Conservation (phyloP, 2,797 vertebrate genomes). For the Acipenser ruthenus region DNA sequence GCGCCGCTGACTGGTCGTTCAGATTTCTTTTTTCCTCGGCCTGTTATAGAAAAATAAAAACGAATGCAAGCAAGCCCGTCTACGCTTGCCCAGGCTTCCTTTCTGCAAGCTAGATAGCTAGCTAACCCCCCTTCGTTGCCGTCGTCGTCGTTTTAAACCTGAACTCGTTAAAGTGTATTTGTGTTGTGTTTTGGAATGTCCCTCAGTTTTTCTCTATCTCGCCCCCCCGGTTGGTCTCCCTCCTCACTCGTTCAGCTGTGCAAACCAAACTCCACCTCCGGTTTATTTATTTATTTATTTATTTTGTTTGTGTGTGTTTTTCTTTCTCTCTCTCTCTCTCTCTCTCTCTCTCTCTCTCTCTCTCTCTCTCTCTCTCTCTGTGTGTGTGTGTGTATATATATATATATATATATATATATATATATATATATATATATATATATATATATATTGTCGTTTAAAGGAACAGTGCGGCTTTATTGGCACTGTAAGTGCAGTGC, state of each 20-base stretch:
- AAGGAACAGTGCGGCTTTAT: too few species aligned
- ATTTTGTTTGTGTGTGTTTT: background rate
- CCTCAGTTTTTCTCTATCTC: background rate
- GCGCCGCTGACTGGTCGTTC: too few species aligned
- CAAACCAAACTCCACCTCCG: background rate
- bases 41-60: too few species aligned
- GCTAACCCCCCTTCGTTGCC: background rate
- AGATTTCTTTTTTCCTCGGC: background rate
- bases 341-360: conserved; percentile 5
- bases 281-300: background rate
- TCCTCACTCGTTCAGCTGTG: background rate
- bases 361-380: conserved; percentile 1
- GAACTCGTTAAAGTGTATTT: background rate
- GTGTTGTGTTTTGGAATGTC: background rate
- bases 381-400: background rate
- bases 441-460: background rate
- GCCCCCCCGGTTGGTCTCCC: background rate
- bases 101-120: too few species aligned
- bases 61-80: background rate
- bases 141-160: background rate
- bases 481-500: too few species aligned
- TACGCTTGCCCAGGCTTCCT: background rate
- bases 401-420: background rate
- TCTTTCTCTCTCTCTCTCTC: conserved; percentile 4
- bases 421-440: background rate